Percentiles rank a stretch among this genome's conserved stretches.
phyloP scores from a whole-genome alignment of 2,113 vertebrate genomes.

The Heterochromis multidens region DNA sequence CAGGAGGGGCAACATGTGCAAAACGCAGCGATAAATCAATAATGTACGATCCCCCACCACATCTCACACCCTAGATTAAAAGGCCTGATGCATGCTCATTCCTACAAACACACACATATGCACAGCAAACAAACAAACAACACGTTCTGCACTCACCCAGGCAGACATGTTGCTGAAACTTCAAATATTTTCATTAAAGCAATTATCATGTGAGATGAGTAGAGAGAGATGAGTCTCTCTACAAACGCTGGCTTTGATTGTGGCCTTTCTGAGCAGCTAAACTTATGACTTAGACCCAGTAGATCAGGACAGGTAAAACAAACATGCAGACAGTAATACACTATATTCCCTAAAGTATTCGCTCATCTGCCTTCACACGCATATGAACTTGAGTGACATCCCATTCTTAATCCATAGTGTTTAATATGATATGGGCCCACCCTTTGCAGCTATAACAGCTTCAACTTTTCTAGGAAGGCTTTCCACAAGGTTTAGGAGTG shows the following conservation, averaged over 20 bases:
- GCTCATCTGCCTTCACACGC: no score
- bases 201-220: neutral
- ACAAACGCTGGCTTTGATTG: neutral
- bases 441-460: no score
- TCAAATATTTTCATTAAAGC: neutral
- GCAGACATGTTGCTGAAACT: neutral
- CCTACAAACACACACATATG: neutral
- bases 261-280: neutral
- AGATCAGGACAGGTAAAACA: neutral
- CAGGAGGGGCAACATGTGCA: constrained; percentile 63
- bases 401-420: no score
- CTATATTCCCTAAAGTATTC: no score
- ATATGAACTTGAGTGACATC: no score
- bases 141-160: neutral
- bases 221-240: neutral
- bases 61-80: constrained; percentile 35
- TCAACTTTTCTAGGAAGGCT: no score
- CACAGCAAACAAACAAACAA: neutral
- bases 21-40: constrained; percentile 63
- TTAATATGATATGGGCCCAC: no score
- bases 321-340: neutral
- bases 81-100: neutral
- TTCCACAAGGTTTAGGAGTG: no score
- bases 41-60: constrained; percentile 52
- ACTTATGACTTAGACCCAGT: neutral